phyloP scores from a whole-genome alignment of 1,140 invertebrate species.

The Drosophila miranda region DNA sequence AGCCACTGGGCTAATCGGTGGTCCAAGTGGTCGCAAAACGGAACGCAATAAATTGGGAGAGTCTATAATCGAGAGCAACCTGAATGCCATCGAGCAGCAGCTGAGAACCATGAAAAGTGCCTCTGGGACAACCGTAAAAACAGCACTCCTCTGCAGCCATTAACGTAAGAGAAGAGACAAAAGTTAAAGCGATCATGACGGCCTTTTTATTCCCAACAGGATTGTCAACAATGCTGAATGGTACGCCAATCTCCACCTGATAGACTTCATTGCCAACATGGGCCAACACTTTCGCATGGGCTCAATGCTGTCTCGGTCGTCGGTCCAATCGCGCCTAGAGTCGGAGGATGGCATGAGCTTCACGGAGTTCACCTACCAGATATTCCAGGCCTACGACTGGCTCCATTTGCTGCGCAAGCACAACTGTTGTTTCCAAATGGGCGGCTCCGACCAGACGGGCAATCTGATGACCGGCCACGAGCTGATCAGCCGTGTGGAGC shows the following conservation, averaged over 20 bases:
- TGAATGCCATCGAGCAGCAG: slow-evolving; percentile 88
- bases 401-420: slow-evolving; percentile 91
- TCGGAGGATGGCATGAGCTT: slow-evolving; percentile 94
- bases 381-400: slow-evolving; percentile 99
- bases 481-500: slow-evolving; percentile 88
- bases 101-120: slow-evolving; percentile 92
- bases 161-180: slow-evolving; percentile 82
- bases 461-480: slow-evolving; percentile 96
- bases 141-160: slow-evolving; percentile 82
- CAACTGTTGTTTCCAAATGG: slow-evolving; percentile 96
- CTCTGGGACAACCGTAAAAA: slow-evolving; percentile 86
- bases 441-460: slow-evolving; percentile 97
- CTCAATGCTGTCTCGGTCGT: slow-evolving; percentile 89
- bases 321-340: slow-evolving; percentile 90
- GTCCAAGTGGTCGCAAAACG: slow-evolving; percentile 94
- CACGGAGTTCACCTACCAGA: slow-evolving; percentile 97
- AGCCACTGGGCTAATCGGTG: slow-evolving; percentile 96
- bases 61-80: slow-evolving; percentile 86
- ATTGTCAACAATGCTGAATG: slow-evolving; percentile 95
- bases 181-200: neutral
- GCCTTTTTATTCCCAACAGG: slow-evolving; percentile 83
- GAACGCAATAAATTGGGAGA: slow-evolving; percentile 86
- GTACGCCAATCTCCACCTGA: slow-evolving; percentile 90
- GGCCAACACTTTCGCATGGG: slow-evolving; percentile 95
- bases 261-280: slow-evolving; percentile 91